Evolutionary conservation across 2,888 invertebrate genomes (phyloP).

Genomic region (Microctonus brassicae): DNA sequence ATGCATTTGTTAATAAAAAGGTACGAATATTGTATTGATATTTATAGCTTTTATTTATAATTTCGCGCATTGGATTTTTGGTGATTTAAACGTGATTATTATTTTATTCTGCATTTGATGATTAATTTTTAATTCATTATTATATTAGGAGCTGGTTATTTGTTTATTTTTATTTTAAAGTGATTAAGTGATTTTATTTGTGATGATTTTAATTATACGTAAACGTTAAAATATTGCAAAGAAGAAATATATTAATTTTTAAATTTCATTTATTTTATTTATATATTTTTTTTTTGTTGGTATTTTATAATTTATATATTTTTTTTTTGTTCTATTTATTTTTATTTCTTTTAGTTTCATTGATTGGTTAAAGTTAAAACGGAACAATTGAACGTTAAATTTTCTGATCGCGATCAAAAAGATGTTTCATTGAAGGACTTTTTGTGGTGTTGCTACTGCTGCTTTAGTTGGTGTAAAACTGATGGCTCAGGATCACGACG

Average conservation of each 20-base stretch:
- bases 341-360: not conserved
- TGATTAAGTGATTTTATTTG: slow-evolving; percentile 1
- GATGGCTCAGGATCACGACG: not conserved
- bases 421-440: not conserved
- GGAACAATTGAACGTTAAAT: not conserved
- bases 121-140: not conserved
- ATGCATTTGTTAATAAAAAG: slow-evolving; percentile 2
- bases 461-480: not conserved
- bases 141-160: not conserved
- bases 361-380: not conserved
- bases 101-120: not conserved
- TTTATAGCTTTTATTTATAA: not conserved
- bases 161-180: not conserved
- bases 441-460: not conserved
- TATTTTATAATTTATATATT: not conserved
- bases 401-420: not conserved
- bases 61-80: not conserved
- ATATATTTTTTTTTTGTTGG: too few relatives aligned
- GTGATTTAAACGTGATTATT: not conserved
- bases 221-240: not conserved
- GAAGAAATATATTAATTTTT: not conserved
- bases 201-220: not conserved
- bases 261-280: not conserved
- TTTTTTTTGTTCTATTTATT: not conserved
- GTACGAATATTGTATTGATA: too few relatives aligned